Evolutionary conservation across 2,113 vertebrate species (phyloP), one percentile per base, ranked within the genome.

Genomic region (Entelurus aequoreus): DNA sequence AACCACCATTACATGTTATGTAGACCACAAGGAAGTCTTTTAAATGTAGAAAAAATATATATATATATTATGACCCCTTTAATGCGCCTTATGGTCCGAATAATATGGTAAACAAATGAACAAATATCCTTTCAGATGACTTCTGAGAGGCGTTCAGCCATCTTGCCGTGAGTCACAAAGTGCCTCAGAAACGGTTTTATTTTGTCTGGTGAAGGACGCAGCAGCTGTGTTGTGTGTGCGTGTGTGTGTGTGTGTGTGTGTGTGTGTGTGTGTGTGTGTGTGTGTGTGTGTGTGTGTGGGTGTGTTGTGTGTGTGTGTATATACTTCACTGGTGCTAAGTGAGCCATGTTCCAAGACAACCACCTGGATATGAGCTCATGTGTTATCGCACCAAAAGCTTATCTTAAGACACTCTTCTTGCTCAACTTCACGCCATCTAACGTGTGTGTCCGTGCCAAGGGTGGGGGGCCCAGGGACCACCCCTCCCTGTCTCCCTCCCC

Each of bases 281-380:
- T 28, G 28, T 28, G 2, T 4, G 28, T 28, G 28, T 28, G 28
- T 28, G 28, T 28, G 28, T 28, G 28, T 28, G 28, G 1, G 28
- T 28, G 19, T 19, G 19, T 67, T n/a, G n/a, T 65, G 72, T 64
- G 75, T 78, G 63, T 63, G 60, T 73, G 65, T 61, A 58, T 75
- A 74, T 78, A 79, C 79, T 81, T 79, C 76, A 78, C 51, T 81
- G 75, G 84, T 76, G 73, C 82, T 83, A 52, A 71, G 66, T 60
- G 76, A 81, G 80, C 75, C 80, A 50, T 74, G 76, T 71, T 83
- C 84, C 78, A 80, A 84, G 82, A 81, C 68, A 72, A 72, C 83
- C 87, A 88, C 86, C 88, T 88, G 87, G 83, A 88, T 75, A 82
- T 90, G 87, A 90, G 79, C 81, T 90, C 85, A 90, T 88, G 69